phyloP scores from a whole-genome alignment of 2,113 vertebrate species.

The Cyprinodon tularosa region DNA sequence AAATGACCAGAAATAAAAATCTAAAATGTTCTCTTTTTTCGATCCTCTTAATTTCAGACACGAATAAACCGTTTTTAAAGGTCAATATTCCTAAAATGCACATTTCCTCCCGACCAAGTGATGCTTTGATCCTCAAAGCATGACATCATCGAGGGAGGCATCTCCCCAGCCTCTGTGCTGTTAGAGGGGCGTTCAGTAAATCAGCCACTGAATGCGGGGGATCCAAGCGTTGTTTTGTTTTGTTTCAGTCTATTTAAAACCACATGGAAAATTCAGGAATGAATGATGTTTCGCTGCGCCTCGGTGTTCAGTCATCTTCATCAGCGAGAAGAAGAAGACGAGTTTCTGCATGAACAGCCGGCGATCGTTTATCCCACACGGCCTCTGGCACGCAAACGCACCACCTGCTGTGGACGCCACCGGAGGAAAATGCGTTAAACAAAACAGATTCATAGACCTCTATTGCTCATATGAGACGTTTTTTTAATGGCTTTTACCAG shows the following conservation, averaged over 20 bases:
- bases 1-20: too few species aligned
- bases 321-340: not conserved
- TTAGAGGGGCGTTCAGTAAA: constrained; percentile 44
- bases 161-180: constrained; percentile 6
- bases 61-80: too few species aligned
- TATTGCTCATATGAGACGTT: not conserved
- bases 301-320: constrained; percentile 10
- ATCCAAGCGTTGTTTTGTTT: not conserved
- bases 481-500: constrained; percentile 26
- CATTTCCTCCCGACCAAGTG: not conserved
- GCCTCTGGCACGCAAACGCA: constrained; percentile 45
- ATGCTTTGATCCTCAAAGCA: constrained; percentile 31
- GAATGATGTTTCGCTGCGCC: not conserved
- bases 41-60: too few species aligned
- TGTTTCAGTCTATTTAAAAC: not conserved
- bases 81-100: not conserved
- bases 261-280: not conserved
- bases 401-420: not conserved
- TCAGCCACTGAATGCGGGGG: constrained; percentile 22
- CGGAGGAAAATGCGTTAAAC: constrained; percentile 19
- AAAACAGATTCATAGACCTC: not conserved
- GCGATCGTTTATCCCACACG: not conserved
- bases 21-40: too few species aligned
- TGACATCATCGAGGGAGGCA: constrained; percentile 66
- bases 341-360: constrained; percentile 3